phyloP scores from a whole-genome alignment of 30 jellyfish, hydroid and myxozoan species.

The Cassiopea xamachana region DNA sequence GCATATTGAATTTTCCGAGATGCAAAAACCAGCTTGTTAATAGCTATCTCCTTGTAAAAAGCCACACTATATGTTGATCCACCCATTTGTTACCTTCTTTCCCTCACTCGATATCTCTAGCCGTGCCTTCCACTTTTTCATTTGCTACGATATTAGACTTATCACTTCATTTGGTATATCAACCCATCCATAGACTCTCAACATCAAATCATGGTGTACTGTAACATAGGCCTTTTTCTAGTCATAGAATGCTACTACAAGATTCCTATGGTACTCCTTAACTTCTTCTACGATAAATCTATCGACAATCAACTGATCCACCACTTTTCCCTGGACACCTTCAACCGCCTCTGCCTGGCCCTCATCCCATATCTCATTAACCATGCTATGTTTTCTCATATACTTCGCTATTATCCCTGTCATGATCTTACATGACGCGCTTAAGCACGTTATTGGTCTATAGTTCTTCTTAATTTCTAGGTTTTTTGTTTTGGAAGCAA shows the following conservation, averaged over 20 bases:
- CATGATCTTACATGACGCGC: constrained; percentile 16
- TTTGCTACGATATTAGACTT: background rate
- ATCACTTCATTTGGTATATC: background rate
- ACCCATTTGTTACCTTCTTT: constrained; percentile 14
- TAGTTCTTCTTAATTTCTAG: constrained; percentile 23
- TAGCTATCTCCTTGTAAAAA: constrained; percentile 25
- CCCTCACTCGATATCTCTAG: constrained; percentile 12
- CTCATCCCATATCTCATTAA: constrained; percentile 26
- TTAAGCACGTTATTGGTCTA: constrained; percentile 13
- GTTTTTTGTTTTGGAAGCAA: constrained; percentile 19
- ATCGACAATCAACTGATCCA: constrained; percentile 16
- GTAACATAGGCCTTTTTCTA: background rate
- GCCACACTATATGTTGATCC: constrained; percentile 19
- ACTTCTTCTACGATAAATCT: constrained; percentile 38
- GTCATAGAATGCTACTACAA: constrained; percentile 24
- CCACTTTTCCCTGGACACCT: constrained; percentile 8
- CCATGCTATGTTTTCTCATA: constrained; percentile 30
- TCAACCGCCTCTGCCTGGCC: constrained; percentile 39
- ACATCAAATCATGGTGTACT: constrained; percentile 18
- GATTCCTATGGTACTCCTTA: constrained; percentile 20
- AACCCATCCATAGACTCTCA: constrained; percentile 6
- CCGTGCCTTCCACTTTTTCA: constrained; percentile 14
- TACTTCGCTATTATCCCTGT: constrained; percentile 20
- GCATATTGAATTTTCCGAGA: background rate
- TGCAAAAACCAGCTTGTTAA: background rate